Conservation (phyloP, 2,888 invertebrate species). For the Prosopocoilus inquinatus region DNA sequence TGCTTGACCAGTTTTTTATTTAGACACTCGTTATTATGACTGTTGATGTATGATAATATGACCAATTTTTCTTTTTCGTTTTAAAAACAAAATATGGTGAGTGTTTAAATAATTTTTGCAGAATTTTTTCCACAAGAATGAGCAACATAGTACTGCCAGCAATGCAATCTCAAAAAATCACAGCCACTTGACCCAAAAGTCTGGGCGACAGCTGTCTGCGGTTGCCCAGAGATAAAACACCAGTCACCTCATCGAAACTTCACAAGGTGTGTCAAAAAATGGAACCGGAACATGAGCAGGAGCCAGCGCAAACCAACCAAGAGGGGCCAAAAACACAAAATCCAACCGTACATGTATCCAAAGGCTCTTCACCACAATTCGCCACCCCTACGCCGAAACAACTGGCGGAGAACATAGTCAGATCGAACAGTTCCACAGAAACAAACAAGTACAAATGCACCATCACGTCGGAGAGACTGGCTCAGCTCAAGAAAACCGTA, state of each 20-base stretch:
- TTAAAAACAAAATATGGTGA: too few species aligned
- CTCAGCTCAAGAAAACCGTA: slow-evolving; percentile 62
- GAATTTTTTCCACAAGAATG: too few species aligned
- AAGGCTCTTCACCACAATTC: slow-evolving; percentile 12
- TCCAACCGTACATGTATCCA: background rate
- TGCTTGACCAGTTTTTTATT: too few species aligned
- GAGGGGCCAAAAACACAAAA: background rate
- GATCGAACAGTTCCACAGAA: slow-evolving; percentile 10
- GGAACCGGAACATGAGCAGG: slow-evolving; percentile 3
- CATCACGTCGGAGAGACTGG: slow-evolving; percentile 65
- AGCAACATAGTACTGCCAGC: too few species aligned
- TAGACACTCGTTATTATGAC: too few species aligned
- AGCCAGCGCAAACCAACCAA: background rate
- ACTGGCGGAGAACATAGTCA: slow-evolving; percentile 16
- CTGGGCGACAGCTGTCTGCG: slow-evolving; percentile 16
- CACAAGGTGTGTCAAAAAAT: slow-evolving; percentile 21
- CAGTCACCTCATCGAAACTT: slow-evolving; percentile 15
- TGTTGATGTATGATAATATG: too few species aligned
- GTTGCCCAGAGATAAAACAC: slow-evolving; percentile 21
- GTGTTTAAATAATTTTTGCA: too few species aligned
- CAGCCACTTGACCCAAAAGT: slow-evolving; percentile 18
- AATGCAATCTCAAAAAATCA: background rate
- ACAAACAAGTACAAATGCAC: slow-evolving; percentile 48
- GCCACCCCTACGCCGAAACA: slow-evolving; percentile 13
- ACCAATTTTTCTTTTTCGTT: too few species aligned